phyloP scores from a whole-genome alignment of 2,113 vertebrate species.

The Antechinus flavipes region DNA sequence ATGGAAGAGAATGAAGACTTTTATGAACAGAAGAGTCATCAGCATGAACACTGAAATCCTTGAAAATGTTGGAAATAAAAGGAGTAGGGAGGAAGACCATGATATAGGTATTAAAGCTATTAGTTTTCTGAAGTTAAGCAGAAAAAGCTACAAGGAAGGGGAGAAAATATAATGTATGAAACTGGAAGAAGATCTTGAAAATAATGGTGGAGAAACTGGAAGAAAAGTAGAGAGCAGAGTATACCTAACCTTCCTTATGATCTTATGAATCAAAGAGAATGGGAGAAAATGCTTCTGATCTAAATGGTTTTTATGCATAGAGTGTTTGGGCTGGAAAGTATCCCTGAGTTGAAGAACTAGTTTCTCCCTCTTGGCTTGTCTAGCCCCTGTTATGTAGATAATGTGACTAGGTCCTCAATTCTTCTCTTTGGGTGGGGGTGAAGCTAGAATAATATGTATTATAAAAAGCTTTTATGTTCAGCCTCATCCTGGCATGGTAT shows the following conservation, averaged over 20 bases:
- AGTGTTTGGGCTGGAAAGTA: background rate
- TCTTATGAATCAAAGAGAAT: background rate
- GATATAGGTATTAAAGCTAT: background rate
- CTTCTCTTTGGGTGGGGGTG: background rate
- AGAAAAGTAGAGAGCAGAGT: background rate
- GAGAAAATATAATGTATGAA: background rate
- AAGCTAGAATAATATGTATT: background rate
- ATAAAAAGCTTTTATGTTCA: background rate
- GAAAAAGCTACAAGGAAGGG: background rate
- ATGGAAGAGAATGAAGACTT: background rate
- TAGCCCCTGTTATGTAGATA: background rate
- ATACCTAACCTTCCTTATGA: background rate
- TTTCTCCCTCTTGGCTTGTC: background rate
- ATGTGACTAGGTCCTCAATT: background rate
- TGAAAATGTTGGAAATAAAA: background rate
- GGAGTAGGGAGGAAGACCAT: background rate
- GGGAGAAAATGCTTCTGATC: background rate
- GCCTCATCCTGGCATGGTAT: background rate
- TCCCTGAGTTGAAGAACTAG: background rate
- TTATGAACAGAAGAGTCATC: background rate
- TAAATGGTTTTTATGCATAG: background rate
- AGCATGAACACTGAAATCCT: background rate
- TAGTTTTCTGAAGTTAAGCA: background rate
- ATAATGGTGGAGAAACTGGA: background rate
- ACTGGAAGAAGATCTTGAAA: background rate